phyloP scores from a whole-genome alignment of 2,797 vertebrate species.

The Alfaro cultratus region DNA sequence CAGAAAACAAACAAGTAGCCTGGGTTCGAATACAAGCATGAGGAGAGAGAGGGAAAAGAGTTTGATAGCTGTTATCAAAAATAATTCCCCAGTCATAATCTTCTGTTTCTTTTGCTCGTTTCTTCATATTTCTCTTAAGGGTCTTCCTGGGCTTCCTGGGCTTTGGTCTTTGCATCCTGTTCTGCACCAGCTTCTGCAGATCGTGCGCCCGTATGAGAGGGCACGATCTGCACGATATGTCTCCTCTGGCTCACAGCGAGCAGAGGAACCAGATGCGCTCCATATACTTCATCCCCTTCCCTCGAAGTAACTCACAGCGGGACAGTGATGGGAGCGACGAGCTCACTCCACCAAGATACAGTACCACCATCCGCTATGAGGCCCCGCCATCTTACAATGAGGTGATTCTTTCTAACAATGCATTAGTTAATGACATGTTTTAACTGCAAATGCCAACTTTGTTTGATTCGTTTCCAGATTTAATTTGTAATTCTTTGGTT shows the following conservation, averaged over 20 bases:
- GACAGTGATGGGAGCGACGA: constrained; percentile 44
- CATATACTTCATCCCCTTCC: constrained; percentile 72
- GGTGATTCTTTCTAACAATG: constrained; percentile 44
- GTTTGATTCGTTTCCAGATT: neutral
- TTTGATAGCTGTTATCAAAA: neutral
- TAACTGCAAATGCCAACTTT: neutral
- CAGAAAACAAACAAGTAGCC: neutral
- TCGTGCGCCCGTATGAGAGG: constrained; percentile 51
- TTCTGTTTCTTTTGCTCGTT: neutral
- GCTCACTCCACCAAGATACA: constrained; percentile 49
- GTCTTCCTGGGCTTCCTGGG: constrained; percentile 70
- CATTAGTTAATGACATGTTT: neutral
- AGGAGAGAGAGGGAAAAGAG: neutral
- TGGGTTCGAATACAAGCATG: neutral
- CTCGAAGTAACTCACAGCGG: constrained; percentile 22
- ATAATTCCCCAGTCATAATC: neutral
- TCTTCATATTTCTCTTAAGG: constrained; percentile 34
- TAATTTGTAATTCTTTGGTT: neutral
- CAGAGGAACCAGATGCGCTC: neutral
- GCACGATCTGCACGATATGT: no score
- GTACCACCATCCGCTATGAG: constrained; percentile 15
- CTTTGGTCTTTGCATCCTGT: constrained; percentile 62
- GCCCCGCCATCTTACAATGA: constrained; percentile 72
- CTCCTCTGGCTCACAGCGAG: no score
- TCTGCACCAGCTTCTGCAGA: constrained; percentile 70